phyloP scores from a whole-genome alignment of 2,797 vertebrate species.

The Paguma larvata region DNA sequence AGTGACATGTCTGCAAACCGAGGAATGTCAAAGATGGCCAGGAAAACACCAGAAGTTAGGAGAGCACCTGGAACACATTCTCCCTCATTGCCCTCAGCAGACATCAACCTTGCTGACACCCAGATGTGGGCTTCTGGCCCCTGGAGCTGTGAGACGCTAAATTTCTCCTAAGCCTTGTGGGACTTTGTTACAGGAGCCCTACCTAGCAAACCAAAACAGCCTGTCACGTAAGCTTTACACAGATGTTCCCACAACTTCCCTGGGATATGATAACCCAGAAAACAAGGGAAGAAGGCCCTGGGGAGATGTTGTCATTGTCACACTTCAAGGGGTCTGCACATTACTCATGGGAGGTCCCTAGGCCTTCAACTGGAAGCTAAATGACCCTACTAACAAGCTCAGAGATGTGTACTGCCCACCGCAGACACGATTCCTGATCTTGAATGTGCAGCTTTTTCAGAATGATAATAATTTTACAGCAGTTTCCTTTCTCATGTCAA shows the following conservation, averaged over 20 bases:
- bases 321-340: background rate
- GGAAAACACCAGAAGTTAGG: background rate
- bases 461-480: background rate
- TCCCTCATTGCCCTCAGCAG: background rate
- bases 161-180: background rate
- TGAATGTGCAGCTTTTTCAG: background rate
- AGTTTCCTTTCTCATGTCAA: background rate
- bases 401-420: background rate
- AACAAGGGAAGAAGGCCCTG: background rate
- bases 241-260: background rate
- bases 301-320: background rate
- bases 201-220: background rate
- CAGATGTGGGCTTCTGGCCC: background rate
- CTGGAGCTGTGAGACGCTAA: background rate
- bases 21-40: background rate
- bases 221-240: background rate
- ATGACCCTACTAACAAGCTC: background rate
- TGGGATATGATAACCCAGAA: background rate
- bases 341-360: background rate
- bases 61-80: background rate
- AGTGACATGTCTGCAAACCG: background rate
- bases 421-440: background rate
- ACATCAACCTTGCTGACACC: background rate
- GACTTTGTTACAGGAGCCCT: background rate
- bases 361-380: background rate